These are phyloP conservation scores for Anolis apletophallus DNA, from an alignment of 2,797 vertebrate species.

Conservation along the genomic window DNA sequence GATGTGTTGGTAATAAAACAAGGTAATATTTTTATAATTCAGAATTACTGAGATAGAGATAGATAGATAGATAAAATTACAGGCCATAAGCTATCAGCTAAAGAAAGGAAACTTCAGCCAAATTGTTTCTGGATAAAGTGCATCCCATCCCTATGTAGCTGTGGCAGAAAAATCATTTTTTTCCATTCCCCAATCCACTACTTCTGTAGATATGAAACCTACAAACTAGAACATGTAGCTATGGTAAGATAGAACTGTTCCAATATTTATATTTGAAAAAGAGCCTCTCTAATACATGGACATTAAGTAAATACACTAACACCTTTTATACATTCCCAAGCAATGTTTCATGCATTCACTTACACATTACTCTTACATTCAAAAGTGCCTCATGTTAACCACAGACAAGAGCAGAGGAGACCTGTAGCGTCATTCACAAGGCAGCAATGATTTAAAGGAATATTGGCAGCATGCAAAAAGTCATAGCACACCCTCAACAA, in stretches of 20 bases:
- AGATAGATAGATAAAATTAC: no score
- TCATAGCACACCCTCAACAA: not conserved
- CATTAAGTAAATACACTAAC: conserved; percentile 4
- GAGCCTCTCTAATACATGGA: not conserved
- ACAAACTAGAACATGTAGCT: not conserved
- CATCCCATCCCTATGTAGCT: not conserved
- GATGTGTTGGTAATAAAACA: not conserved
- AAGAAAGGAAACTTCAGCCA: not conserved
- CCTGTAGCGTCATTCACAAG: not conserved
- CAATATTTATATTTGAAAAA: not conserved
- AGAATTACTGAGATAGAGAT: no score
- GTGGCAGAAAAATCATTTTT: not conserved
- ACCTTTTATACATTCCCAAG: not conserved
- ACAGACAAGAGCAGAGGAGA: not conserved
- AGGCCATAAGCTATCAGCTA: not conserved
- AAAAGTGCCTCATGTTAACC: not conserved
- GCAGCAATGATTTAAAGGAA: not conserved
- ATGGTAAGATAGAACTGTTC: not conserved
- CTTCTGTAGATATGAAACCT: not conserved
- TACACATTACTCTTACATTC: not conserved
- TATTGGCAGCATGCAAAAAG: not conserved
- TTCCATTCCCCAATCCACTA: not conserved
- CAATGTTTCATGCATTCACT: not conserved
- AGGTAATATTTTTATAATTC: not conserved
- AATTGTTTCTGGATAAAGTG: not conserved